Percentiles rank a stretch among this genome's conserved stretches.
Conservation (phyloP, 1,140 invertebrate species). For the Diprion similis region DNA sequence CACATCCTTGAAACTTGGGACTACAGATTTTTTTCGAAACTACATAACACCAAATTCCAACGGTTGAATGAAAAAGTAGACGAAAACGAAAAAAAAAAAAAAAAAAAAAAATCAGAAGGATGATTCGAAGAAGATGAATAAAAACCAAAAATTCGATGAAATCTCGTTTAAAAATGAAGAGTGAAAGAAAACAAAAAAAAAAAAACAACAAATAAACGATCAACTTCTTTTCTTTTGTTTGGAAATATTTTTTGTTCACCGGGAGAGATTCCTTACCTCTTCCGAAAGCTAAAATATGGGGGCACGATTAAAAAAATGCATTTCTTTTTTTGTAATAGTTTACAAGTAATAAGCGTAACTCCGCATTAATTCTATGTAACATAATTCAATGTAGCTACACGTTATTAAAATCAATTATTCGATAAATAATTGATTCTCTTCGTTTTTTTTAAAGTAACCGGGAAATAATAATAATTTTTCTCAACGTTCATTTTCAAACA, state of each 20-base stretch:
- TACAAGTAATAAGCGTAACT: background rate
- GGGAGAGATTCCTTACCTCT: constrained; percentile 62
- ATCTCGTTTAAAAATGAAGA: no score
- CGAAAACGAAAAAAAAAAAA: background rate
- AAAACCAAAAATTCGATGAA: no score
- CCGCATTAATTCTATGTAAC: background rate
- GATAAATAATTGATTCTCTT: no score
- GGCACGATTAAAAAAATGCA: constrained; percentile 60
- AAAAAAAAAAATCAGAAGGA: no score
- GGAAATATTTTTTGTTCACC: constrained; percentile 56
- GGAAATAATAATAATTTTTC: no score
- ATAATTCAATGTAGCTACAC: background rate
- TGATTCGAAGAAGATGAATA: no score
- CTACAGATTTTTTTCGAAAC: background rate
- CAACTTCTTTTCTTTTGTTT: constrained; percentile 26
- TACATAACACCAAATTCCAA: background rate
- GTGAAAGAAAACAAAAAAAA: no score
- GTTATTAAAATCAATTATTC: background rate
- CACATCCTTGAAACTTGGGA: background rate
- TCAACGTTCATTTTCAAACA: no score
- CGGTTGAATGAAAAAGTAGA: background rate
- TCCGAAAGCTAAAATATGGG: constrained; percentile 63
- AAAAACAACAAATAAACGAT: no score
- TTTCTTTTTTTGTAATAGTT: constrained; percentile 26
- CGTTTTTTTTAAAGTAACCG: no score